Base-by-base conservation (phyloP, 2,797 vertebrate species). In the Phrynocephalus forsythii region DNA sequence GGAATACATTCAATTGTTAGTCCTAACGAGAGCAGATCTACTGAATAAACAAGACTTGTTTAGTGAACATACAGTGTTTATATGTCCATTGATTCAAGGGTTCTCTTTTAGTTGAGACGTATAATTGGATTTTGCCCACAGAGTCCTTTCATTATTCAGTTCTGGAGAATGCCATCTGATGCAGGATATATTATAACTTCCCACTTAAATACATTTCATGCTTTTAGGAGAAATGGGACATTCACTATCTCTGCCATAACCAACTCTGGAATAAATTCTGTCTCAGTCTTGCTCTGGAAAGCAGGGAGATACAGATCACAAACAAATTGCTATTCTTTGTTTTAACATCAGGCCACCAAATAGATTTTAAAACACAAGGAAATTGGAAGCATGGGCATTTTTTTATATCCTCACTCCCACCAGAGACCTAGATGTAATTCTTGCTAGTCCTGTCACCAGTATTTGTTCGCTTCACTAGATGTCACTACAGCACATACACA, bases 381-480 rank as follows among this genome's bases (percentile, higher is more conserved):
- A 68, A 82, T 33, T 18, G 69, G 22, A 78, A 67, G 24, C n/a
- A 79, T 4, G 50, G 26, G 11, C 7, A 84, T 1, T 63, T 44
- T 44, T 44, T 33, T n/a, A 16, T 20, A 66, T 30, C 15, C 15
- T 33, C 3, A 5, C 26, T 24, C 60, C 9, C 60, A 33, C 79
- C 26, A 82, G 28, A 2, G 1, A 0, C 0, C 22, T 48, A n/a
- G 67, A 52, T 69, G 38, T 77, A 52, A 33, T 33, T 67, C 13
- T 7, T 72, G 66, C 4, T 48, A 84, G 30, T 28, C 28, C 38
- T 67, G 2, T 67, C 68, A 60, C 16, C 16, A 33, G 30, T 68
- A 50, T 52, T 81, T 87, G 63, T 22, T 11, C n/a, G 66, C 26
- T 66, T 82, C 89, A 90, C 82, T 90, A 87, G 86, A 87, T 82